Conservation (phyloP, 2,888 invertebrate species). For the Trissoscelio sp. region DNA sequence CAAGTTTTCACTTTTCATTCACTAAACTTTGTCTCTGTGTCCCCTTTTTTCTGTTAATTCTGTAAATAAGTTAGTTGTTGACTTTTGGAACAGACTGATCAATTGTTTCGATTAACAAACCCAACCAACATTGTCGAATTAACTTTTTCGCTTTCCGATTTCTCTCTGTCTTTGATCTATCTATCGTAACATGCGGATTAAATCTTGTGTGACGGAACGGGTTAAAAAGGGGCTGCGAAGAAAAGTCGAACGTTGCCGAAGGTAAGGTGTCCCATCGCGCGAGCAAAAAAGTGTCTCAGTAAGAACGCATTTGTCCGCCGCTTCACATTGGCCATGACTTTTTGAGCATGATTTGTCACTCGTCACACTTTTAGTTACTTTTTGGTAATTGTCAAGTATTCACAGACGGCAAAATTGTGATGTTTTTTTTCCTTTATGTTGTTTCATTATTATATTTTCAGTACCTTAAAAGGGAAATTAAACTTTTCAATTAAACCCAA, state of each 20-base stretch:
- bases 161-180: conserved; percentile 41
- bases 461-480: too few relatives aligned
- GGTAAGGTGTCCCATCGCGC: conserved; percentile 67
- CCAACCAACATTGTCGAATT: conserved; percentile 67
- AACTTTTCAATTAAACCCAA: not conserved
- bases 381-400: conserved; percentile 17
- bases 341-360: conserved; percentile 43
- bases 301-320: conserved; percentile 29
- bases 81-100: too few relatives aligned
- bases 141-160: conserved; percentile 54
- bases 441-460: not conserved
- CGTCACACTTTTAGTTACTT: conserved; percentile 29
- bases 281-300: conserved; percentile 43
- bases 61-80: not conserved
- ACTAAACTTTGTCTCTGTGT: not conserved
- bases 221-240: conserved; percentile 46
- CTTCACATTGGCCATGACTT: conserved; percentile 32
- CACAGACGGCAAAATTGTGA: conserved; percentile 1
- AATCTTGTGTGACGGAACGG: conserved; percentile 25
- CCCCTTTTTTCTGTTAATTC: not conserved
- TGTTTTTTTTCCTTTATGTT: conserved; percentile 5
- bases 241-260: conserved; percentile 64
- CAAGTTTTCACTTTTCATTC: not conserved
- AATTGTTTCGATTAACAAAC: conserved; percentile 77
- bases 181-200: conserved; percentile 44